These are phyloP conservation scores for Typhlomys cinereus DNA, from an alignment of 2,113 vertebrate genomes.

Conservation along the genomic window DNA sequence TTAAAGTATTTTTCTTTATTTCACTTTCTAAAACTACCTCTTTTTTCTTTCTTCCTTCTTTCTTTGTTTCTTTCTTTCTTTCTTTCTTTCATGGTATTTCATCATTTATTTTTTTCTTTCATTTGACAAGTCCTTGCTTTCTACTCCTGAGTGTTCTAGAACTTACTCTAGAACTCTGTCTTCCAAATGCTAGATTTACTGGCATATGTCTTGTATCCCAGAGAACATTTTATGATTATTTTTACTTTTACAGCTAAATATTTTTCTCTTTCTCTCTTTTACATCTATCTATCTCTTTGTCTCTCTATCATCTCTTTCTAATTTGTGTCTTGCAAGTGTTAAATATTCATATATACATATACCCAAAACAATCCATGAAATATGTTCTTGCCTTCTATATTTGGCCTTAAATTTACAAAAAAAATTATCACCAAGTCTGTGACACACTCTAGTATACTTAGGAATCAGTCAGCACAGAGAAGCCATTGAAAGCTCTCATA, in stretches of 20 bases:
- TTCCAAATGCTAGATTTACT: neutral
- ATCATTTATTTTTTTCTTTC: no score
- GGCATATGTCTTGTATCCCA: neutral
- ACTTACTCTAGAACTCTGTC: no score
- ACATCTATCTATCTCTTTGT: neutral
- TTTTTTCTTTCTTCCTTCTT: no score
- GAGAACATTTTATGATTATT: neutral
- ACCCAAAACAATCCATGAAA: neutral
- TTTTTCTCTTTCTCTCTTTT: neutral
- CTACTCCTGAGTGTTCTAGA: no score
- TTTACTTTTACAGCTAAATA: neutral
- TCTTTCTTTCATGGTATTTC: no score
- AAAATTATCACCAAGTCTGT: neutral
- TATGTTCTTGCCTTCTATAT: neutral
- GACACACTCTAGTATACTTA: neutral
- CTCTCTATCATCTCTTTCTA: no score
- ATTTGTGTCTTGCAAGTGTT: no score
- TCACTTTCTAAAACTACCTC: neutral
- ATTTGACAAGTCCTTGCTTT: no score
- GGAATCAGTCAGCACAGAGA: neutral
- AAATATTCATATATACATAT: neutral
- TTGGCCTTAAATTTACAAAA: neutral
- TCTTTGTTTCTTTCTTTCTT: no score
- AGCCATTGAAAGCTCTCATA: neutral
- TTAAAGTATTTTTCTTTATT: neutral